Evolutionary conservation across 1,140 invertebrate genomes (phyloP).

Genomic region (Harpegnathos saltator): DNA sequence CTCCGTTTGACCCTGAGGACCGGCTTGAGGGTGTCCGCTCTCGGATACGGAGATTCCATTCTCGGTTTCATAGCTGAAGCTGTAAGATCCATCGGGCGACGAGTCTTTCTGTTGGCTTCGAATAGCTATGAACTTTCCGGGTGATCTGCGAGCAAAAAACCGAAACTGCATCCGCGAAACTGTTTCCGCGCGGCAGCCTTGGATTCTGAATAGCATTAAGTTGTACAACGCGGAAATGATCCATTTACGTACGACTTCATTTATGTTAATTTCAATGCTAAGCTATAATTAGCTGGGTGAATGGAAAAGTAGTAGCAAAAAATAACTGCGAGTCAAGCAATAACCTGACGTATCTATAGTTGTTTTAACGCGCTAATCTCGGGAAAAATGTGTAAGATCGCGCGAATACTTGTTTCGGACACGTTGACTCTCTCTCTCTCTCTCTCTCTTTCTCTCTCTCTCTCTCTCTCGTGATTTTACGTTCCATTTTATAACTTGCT

Average conservation of each 20-base stretch:
- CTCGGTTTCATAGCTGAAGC: conserved; percentile 83
- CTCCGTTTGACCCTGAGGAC: conserved; percentile 80
- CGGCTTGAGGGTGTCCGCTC: conserved; percentile 81
- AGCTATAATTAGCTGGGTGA: background rate
- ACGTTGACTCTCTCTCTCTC: too few species aligned
- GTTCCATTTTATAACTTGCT: too few species aligned
- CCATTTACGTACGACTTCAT: background rate
- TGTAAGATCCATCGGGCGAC: conserved; percentile 82
- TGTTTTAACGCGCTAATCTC: background rate
- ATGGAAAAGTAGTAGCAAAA: background rate
- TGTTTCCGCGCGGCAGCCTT: background rate
- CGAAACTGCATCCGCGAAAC: background rate
- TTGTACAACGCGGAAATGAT: background rate
- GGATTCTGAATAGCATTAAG: background rate
- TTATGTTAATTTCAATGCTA: background rate
- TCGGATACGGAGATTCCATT: conserved; percentile 84
- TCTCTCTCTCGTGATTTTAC: too few species aligned
- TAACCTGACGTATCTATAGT: background rate
- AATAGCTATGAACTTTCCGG: conserved; percentile 78
- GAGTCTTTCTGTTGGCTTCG: conserved; percentile 80
- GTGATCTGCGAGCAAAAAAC: conserved; percentile 32
- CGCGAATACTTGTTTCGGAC: too few species aligned
- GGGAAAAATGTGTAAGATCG: background rate
- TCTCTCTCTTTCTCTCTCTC: too few species aligned
- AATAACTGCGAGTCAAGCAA: background rate